Evolutionary conservation across 1,140 invertebrate species (phyloP).

Genomic region (Macrotrachela quadricornifera): DNA sequence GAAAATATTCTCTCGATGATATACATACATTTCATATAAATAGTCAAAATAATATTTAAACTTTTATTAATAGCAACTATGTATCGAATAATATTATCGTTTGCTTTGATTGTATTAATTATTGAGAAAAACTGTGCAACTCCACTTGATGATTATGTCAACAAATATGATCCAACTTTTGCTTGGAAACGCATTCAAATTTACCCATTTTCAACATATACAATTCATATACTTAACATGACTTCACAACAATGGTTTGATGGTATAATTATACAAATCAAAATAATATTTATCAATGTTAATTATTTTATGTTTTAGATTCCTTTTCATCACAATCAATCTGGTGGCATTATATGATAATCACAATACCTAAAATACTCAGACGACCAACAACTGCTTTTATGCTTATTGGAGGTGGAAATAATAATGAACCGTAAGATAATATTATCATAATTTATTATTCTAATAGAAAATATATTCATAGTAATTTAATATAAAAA

Average conservation of each 20-base stretch:
- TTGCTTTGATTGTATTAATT: no score
- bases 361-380: slow-evolving; percentile 17
- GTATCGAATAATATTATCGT: no score
- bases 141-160: slow-evolving; percentile 9
- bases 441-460: no score
- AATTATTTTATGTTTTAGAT: not conserved
- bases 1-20: no score
- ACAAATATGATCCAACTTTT: slow-evolving; percentile 1
- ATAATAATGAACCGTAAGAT: slow-evolving; percentile 10
- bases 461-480: no score
- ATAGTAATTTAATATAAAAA: no score
- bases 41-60: no score
- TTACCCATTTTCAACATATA: slow-evolving; percentile 12
- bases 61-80: no score
- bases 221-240: slow-evolving; percentile 17
- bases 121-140: no score
- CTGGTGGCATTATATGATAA: slow-evolving; percentile 20
- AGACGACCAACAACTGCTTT: slow-evolving; percentile 12
- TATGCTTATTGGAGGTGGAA: slow-evolving; percentile 18
- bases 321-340: slow-evolving; percentile 13
- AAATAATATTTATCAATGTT: slow-evolving; percentile 8
- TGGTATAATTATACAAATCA: not conserved
- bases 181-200: slow-evolving; percentile 10
- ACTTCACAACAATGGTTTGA: slow-evolving; percentile 21
- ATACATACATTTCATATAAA: no score